Evolutionary conservation across 1,140 invertebrate genomes (phyloP), one percentile per base, ranked within the genome.

Genomic region (Diabrotica virgifera): DNA sequence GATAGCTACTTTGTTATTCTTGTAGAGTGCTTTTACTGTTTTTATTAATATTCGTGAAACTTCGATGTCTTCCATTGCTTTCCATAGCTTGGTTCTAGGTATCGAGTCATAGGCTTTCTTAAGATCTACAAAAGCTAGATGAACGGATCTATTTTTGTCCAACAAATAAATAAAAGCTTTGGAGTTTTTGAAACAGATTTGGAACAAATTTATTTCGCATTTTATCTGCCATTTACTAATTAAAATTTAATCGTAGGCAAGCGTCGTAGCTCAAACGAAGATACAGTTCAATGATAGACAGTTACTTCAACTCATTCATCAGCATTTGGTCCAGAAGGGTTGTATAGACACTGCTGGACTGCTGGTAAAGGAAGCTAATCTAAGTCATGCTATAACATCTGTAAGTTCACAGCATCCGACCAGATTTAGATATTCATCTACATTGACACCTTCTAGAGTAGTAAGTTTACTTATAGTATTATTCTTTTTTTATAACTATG

Each of bases 241-340:
- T n/a, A 35, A 13, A 8, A 54, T 46, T 46, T 57, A 54, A 24
- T 70, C 71, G 60, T 55, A 93, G 88, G 94, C 95, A 0, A 94
- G 95, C 80, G 92, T 98, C 63, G 94, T 99, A 6, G 95, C 95
- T 0, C 94, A 98, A 81, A 98, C 96, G 0, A 88, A 90, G 69
- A 98, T 98, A 61, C 89, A 90, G 67, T 98, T 93, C 80, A 95
- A 97, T 78, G 93, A 96, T 76, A 88, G 91, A 64, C 95, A 98
- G 77, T 80, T 99, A 10, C 85, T 96, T 69, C 92, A 96, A 79
- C 81, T 99, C 5, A 97, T 99, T 57, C 88, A 94, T 76, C 89
- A 94, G 66, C 95, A 98, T 83, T 82, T 98, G 53, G 70, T 88
- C 24, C 84, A 84, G 5, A 90, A 92, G 76, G 95, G 94, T 0